Conservation (phyloP, 1,140 invertebrate genomes). For the Dysdera silvatica region DNA sequence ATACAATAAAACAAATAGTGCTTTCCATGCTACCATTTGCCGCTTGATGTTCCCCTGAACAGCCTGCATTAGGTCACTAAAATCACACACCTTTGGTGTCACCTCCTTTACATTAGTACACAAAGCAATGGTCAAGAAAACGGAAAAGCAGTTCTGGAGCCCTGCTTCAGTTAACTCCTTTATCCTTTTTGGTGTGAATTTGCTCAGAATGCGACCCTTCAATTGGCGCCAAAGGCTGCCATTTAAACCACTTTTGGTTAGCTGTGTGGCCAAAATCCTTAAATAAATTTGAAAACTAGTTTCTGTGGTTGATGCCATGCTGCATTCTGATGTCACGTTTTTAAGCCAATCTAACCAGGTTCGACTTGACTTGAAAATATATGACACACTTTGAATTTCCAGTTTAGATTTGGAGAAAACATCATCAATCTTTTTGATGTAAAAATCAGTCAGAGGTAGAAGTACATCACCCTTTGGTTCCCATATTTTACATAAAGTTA, state of each 20-base stretch:
- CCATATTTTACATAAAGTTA: constrained; percentile 4
- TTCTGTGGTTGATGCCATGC: neutral
- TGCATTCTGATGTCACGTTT: too few species aligned
- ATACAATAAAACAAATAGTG: constrained; percentile 11
- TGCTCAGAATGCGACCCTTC: constrained; percentile 16
- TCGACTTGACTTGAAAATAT: too few species aligned
- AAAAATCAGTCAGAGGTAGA: constrained; percentile 11
- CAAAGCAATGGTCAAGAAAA: constrained; percentile 2
- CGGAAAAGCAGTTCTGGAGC: constrained; percentile 10
- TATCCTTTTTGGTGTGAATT: constrained; percentile 11
- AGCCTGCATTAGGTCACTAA: constrained; percentile 1
- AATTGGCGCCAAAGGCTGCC: constrained; percentile 15
- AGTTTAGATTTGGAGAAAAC: too few species aligned
- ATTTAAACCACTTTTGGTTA: neutral
- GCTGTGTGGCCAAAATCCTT: neutral
- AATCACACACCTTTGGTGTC: constrained; percentile 1
- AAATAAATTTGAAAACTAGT: constrained; percentile 14
- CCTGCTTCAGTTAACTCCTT: constrained; percentile 10
- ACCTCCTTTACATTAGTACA: neutral
- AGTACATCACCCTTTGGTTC: constrained; percentile 14
- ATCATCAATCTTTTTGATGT: constrained; percentile 15
- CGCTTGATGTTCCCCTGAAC: neutral
- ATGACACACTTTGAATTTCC: too few species aligned
- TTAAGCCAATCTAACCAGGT: too few species aligned
- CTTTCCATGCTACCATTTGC: constrained; percentile 17